Conservation (phyloP, 1,140 invertebrate species). For the Zaprionus africanus region DNA sequence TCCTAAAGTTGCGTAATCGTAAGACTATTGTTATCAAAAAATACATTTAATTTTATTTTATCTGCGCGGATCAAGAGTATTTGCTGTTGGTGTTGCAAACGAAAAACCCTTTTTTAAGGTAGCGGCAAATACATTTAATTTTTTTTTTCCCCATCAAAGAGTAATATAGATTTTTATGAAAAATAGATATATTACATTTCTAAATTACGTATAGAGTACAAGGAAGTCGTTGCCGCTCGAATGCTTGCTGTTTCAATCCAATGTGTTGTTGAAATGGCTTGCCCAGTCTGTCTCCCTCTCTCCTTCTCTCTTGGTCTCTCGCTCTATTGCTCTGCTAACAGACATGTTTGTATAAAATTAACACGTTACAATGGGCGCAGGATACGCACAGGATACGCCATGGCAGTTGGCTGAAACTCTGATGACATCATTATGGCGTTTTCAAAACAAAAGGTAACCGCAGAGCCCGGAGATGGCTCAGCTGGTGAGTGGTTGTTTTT, state of each 20-base stretch:
- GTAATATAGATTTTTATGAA: too few relatives aligned
- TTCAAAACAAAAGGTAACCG: slow-evolving; percentile 75
- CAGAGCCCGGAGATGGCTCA: slow-evolving; percentile 28
- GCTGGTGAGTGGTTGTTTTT: slow-evolving; percentile 12
- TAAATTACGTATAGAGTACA: neutral
- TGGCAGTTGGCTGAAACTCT: slow-evolving; percentile 38
- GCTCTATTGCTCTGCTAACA: neutral
- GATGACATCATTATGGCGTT: slow-evolving; percentile 81
- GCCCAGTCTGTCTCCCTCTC: slow-evolving; percentile 32
- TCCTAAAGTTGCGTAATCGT: too few relatives aligned
- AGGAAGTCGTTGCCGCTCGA: neutral
- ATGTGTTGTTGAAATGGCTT: neutral
- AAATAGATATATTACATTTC: too few relatives aligned
- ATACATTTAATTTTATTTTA: too few relatives aligned
- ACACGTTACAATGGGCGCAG: slow-evolving; percentile 66
- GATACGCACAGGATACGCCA: slow-evolving; percentile 49
- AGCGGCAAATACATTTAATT: too few relatives aligned
- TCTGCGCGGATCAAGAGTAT: too few relatives aligned
- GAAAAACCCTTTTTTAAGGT: too few relatives aligned
- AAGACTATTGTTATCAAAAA: too few relatives aligned
- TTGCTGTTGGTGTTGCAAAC: too few relatives aligned
- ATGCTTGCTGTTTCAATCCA: slow-evolving; percentile 47
- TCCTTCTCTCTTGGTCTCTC: neutral
- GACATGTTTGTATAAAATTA: slow-evolving; percentile 75
- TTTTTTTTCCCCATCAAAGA: too few relatives aligned